Evolutionary conservation across 2,888 invertebrate species (phyloP).

Genomic region (Unio pictorum): DNA sequence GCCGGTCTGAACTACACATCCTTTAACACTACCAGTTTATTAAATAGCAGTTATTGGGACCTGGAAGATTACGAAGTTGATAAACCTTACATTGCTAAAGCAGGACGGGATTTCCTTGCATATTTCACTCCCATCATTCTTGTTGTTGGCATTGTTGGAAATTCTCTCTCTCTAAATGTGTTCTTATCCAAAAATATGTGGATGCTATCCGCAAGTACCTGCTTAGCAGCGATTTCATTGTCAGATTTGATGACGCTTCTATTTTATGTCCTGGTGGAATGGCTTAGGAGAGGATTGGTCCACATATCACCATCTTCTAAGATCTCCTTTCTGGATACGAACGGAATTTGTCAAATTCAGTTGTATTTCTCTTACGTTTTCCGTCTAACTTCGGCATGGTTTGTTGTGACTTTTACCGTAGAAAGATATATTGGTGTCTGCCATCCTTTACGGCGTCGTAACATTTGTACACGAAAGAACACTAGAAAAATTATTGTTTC

Average conservation of each 20-base stretch:
- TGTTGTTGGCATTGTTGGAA: constrained; percentile 83
- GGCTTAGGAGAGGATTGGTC: constrained; percentile 60
- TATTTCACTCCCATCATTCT: constrained; percentile 84
- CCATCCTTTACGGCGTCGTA: constrained; percentile 59
- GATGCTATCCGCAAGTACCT: constrained; percentile 80
- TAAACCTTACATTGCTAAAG: constrained; percentile 12
- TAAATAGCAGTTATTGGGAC: too few species aligned
- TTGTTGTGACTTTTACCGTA: constrained; percentile 64
- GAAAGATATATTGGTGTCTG: constrained; percentile 68
- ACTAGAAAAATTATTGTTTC: constrained; percentile 46
- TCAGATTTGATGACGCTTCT: constrained; percentile 81
- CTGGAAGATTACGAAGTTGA: constrained; percentile 4
- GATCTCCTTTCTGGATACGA: constrained; percentile 37
- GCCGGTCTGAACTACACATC: too few species aligned
- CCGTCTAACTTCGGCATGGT: constrained; percentile 66
- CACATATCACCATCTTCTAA: constrained; percentile 23
- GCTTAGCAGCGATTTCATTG: constrained; percentile 85
- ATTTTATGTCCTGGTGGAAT: constrained; percentile 72
- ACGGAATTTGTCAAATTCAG: constrained; percentile 77
- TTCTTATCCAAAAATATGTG: constrained; percentile 83
- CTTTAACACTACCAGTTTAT: too few species aligned
- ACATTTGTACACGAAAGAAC: constrained; percentile 48
- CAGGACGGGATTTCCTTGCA: constrained; percentile 68
- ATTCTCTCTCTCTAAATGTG: constrained; percentile 82
- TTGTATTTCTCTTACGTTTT: constrained; percentile 77